Base-by-base conservation (phyloP, 2,888 invertebrate species). In the Anagyrus pseudococci region DNA sequence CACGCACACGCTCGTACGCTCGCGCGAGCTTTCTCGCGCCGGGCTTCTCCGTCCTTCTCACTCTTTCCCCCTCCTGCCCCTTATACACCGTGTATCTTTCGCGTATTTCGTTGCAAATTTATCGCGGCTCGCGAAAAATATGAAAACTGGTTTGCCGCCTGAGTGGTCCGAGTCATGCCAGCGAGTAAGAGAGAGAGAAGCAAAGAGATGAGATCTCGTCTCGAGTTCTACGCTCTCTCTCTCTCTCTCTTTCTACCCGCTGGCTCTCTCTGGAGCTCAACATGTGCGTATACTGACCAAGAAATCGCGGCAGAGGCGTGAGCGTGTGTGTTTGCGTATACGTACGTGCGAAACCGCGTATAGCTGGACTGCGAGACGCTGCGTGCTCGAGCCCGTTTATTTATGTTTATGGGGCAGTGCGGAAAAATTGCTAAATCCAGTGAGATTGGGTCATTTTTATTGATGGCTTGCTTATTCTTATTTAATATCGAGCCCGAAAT, bases 71-170 rank as follows among this genome's bases (percentile, higher is more conserved):
- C n/a, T n/a, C n/a, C n/a, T n/a, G n/a, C n/a, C n/a, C n/a, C n/a
- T n/a, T n/a, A n/a, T n/a, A n/a, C 68, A 41, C 37, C 58, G 57
- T 56, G 57, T 62, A 58, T 37, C 58, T 54, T 60, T 68, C 63
- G 58, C 69, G 69, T 72, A 71, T 71, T 72, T 72, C 66, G 70
- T 71, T 71, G 71, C 69, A 67, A 75, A 73, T 75, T 72, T 72
- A 73, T 74, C 71, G 72, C 69, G 63, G 69, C 68, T 59, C 67
- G 68, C 58, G 71, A 71, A 72, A 71, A 72, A 73, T 72, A 73
- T 74, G 74, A 75, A 75, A 73, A 74, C 75, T 74, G 75, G 75
- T 74, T 73, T 74, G 71, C 70, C 69, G 60, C 47, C 59, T 29
- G 61, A 67, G 61, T 62, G 63, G 62, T 58, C 68, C 57, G 60